These are phyloP conservation scores for Peromyscus nudipes DNA, from an alignment of 2,797 vertebrate species.

Conservation along the genomic window DNA sequence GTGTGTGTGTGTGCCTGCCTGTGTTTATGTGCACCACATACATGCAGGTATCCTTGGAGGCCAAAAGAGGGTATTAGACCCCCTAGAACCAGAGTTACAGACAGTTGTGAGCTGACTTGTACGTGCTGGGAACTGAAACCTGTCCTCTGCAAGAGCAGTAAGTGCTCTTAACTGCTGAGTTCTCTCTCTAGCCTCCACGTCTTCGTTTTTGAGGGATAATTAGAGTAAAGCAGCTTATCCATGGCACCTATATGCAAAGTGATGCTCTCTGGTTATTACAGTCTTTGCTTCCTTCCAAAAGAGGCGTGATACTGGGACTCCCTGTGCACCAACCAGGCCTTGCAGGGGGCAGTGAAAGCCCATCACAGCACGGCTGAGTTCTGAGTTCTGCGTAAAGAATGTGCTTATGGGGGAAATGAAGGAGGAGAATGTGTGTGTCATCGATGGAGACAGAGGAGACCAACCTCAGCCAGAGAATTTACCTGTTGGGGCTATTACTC, in stretches of 20 bases:
- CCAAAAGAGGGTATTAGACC: background rate
- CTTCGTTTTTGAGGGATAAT: conserved; percentile 29
- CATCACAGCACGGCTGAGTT: background rate
- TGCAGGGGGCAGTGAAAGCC: background rate
- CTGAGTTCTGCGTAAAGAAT: background rate
- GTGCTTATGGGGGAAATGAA: background rate
- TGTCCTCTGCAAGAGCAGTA: background rate
- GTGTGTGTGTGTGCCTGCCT: background rate
- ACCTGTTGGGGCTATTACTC: background rate
- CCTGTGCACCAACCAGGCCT: background rate
- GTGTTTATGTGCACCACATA: background rate
- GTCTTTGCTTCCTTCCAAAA: background rate
- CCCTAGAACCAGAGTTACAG: background rate
- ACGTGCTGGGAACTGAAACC: background rate
- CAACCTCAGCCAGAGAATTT: background rate
- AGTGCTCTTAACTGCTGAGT: background rate
- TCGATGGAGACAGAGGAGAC: background rate
- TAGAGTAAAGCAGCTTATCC: background rate
- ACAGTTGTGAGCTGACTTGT: background rate
- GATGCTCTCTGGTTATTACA: background rate
- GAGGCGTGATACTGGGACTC: background rate
- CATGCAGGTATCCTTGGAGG: background rate
- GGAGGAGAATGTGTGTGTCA: background rate
- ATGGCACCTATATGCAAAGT: background rate
- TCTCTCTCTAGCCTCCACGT: background rate